Evolutionary conservation across 2,888 invertebrate genomes (phyloP), one percentile per base, ranked within the genome.

Genomic region (Caenorhabditis wallacei): DNA sequence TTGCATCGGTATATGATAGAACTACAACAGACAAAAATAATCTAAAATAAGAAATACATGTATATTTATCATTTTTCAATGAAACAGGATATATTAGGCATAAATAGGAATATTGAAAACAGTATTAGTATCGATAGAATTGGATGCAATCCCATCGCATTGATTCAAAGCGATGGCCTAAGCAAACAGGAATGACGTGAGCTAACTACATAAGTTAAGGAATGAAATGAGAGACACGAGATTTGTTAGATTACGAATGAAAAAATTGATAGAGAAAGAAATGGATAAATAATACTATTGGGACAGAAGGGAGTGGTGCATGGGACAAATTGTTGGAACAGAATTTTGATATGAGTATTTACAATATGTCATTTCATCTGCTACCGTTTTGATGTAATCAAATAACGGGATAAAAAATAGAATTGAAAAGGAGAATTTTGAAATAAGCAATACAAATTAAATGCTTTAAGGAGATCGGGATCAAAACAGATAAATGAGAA

Each of bases 281-380:
- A 30, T 46, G 57, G 66, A 66, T 51, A 51, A 75, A 59, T 53
- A 18, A 8, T 43, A 46, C 20, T 54, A 22, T 54, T 30, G 71
- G 30, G 56, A 61, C 35, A 46, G 51, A 51, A 57, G 26, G 48
- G 57, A 46, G 20, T 13, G 35, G 48, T 48, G 64, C 64, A 64
- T 26, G 18, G 64, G 35, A 64, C 51, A 64, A 51, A 64, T 64
- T 30, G 51, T 64, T 46, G 20, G 13, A 40, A 59, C 20, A 35
- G 13, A 59, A 2, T 18, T 22, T 53, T 63, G 78, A 78, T 78
- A 78, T 78, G 78, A 43, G 18, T 78, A 78, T 78, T 54, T 78
- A 78, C 78, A 78, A 78, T 78, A 78, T 78, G 78, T 78, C 69
- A 70, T 78, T 78, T 46, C 78, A 63, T 69, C 69, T 63, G 63